Percentiles rank a stretch among this genome's conserved stretches.
Conservation (phyloP, 2,797 vertebrate species). For the Cuculus canorus region DNA sequence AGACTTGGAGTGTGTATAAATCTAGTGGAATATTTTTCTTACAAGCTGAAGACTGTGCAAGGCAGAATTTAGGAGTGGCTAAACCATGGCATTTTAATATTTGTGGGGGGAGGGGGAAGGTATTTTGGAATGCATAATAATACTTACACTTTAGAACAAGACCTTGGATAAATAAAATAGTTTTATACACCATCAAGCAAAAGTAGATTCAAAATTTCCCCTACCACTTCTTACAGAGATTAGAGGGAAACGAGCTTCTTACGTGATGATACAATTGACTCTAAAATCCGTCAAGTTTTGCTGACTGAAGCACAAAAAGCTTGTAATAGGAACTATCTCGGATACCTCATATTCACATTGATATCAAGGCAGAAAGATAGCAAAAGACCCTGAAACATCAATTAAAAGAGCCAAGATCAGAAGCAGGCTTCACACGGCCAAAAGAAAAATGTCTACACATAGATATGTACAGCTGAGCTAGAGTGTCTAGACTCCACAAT, state of each 20-base stretch:
- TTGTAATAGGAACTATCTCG: neutral
- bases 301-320: neutral
- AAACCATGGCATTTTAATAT: neutral
- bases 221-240: neutral
- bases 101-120: neutral
- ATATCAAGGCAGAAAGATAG: neutral
- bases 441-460: neutral
- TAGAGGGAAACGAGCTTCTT: neutral
- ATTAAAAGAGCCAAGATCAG: neutral
- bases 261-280: neutral
- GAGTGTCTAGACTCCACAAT: neutral
- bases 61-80: neutral
- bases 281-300: neutral
- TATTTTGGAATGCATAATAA: neutral
- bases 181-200: neutral
- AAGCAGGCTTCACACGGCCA: neutral
- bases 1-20: neutral
- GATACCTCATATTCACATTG: neutral
- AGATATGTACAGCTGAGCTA: neutral
- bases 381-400: neutral
- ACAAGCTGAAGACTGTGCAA: neutral
- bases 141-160: neutral
- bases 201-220: neutral
- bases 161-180: neutral
- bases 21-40: neutral